Evolutionary conservation across 2,888 invertebrate genomes (phyloP).

Genomic region (Noctua comes): DNA sequence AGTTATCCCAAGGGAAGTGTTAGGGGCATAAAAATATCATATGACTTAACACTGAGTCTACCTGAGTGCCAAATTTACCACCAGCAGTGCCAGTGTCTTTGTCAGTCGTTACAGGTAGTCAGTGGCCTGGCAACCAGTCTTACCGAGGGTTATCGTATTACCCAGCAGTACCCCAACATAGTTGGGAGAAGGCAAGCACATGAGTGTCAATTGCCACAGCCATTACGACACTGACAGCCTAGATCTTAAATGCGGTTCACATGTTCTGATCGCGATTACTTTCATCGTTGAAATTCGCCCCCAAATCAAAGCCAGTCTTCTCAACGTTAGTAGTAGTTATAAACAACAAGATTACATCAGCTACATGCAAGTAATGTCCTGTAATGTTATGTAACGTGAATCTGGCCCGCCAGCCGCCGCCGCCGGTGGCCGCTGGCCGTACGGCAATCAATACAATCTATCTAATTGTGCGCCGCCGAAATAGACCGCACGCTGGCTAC

Average conservation of each 20-base stretch:
- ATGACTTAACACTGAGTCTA: too few species aligned
- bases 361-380: slow-evolving; percentile 1
- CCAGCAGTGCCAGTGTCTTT: neutral
- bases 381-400: slow-evolving; percentile 1
- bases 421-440: neutral
- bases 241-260: neutral
- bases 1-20: neutral
- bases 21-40: neutral
- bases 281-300: neutral
- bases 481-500: neutral
- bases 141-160: neutral
- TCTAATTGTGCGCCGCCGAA: slow-evolving; percentile 36
- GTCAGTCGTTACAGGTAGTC: neutral
- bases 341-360: neutral
- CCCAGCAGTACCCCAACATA: neutral
- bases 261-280: neutral
- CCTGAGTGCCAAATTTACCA: neutral
- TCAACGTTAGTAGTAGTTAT: neutral
- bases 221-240: neutral
- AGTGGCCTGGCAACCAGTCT: neutral
- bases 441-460: slow-evolving; percentile 44
- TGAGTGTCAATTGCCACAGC: neutral
- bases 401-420: neutral
- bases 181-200: neutral
- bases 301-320: neutral